A percentile compares a stretch with the other conserved stretches of the same genome.
Conservation (phyloP, 2,888 invertebrate species). For the Dasypogon diadema region DNA sequence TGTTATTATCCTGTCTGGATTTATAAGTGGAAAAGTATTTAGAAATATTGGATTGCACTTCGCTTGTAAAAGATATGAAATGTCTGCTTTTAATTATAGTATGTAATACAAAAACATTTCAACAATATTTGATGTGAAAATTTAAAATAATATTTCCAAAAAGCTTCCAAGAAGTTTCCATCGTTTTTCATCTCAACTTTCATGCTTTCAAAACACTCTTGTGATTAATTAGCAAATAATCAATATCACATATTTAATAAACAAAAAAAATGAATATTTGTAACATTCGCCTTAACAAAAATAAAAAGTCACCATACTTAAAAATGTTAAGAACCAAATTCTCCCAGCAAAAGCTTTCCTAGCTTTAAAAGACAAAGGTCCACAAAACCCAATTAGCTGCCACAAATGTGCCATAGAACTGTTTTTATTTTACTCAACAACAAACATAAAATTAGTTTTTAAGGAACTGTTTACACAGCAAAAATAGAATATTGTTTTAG, state of each 20-base stretch:
- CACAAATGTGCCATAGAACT: constrained; percentile 55
- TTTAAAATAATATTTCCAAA: too few species aligned
- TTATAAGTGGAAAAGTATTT: too few species aligned
- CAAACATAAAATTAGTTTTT: constrained; percentile 49
- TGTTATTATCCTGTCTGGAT: too few species aligned
- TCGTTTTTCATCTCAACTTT: too few species aligned
- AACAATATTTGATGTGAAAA: too few species aligned
- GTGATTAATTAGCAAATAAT: constrained; percentile 6
- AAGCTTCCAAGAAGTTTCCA: too few species aligned
- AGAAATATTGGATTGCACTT: too few species aligned
- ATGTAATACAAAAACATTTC: too few species aligned
- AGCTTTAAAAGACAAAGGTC: constrained; percentile 7
- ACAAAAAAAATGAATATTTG: neutral
- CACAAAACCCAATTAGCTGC: constrained; percentile 33
- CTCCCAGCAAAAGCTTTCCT: neutral
- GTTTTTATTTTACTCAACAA: constrained; percentile 52
- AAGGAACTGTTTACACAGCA: constrained; percentile 47
- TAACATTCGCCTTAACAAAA: constrained; percentile 24
- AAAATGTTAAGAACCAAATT: neutral
- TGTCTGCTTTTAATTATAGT: too few species aligned
- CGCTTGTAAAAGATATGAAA: too few species aligned
- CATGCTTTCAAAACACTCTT: constrained; percentile 31
- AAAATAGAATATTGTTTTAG: constrained; percentile 50
- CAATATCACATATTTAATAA: constrained; percentile 11
- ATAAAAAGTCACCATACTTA: too few species aligned